Conservation (phyloP, 1,140 invertebrate species). For the Leptinotarsa lineolata region DNA sequence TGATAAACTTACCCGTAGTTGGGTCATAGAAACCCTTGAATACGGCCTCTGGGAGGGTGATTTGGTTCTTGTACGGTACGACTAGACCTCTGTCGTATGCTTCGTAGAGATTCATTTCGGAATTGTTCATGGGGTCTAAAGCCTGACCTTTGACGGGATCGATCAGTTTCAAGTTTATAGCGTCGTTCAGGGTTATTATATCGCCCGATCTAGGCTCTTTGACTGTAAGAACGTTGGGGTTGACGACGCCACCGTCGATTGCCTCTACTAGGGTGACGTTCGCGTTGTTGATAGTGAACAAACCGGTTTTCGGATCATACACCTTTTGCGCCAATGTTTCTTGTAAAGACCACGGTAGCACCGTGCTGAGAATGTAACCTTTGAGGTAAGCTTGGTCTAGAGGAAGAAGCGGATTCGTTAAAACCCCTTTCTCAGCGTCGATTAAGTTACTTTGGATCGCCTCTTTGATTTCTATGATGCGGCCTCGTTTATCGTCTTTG, state of each 20-base stretch:
- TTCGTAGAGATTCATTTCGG: slow-evolving; percentile 75
- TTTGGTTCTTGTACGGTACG: slow-evolving; percentile 77
- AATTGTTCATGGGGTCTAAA: slow-evolving; percentile 74
- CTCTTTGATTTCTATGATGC: slow-evolving; percentile 68
- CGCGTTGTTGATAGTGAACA: slow-evolving; percentile 73
- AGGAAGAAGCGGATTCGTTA: slow-evolving; percentile 72
- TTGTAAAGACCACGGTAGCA: slow-evolving; percentile 79
- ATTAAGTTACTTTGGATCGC: slow-evolving; percentile 71
- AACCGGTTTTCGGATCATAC: slow-evolving; percentile 77
- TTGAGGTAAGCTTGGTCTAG: slow-evolving; percentile 78
- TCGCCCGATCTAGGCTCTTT: slow-evolving; percentile 78
- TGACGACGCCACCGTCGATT: slow-evolving; percentile 74
- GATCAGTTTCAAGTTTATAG: slow-evolving; percentile 79
- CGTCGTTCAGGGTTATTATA: slow-evolving; percentile 79
- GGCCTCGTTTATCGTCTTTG: slow-evolving; percentile 73
- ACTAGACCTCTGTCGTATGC: slow-evolving; percentile 81
- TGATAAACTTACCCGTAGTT: slow-evolving; percentile 71
- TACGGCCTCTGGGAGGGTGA: slow-evolving; percentile 83
- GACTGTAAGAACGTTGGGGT: slow-evolving; percentile 78
- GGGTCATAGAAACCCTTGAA: slow-evolving; percentile 83
- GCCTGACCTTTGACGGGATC: slow-evolving; percentile 79
- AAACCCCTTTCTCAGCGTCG: slow-evolving; percentile 70
- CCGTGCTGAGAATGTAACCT: slow-evolving; percentile 75
- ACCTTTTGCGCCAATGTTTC: slow-evolving; percentile 83
- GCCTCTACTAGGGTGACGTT: slow-evolving; percentile 78